These are phyloP conservation scores for Tetramorium bicarinatum DNA, from an alignment of 2,888 invertebrate species.

Conservation along the genomic window DNA sequence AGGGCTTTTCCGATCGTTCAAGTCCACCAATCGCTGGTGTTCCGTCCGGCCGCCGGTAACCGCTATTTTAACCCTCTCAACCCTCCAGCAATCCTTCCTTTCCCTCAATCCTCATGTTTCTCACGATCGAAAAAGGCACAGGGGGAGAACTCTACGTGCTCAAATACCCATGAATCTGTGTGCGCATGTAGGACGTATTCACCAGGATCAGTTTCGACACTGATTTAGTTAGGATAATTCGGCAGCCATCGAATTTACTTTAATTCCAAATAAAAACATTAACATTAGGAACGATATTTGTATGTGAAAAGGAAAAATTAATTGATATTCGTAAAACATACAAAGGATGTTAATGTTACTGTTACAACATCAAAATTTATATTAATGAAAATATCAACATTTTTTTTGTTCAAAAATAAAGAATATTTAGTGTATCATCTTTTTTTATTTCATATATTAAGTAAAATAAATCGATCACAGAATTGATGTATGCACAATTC, in stretches of 20 bases:
- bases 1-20: conserved; percentile 54
- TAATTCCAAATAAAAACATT: neutral
- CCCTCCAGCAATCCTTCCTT: neutral
- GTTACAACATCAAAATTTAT: neutral
- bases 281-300: neutral
- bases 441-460: neutral
- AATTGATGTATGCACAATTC: neutral
- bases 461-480: neutral
- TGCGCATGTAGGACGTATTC: neutral
- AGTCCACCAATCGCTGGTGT: conserved; percentile 59
- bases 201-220: neutral
- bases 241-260: neutral
- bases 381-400: neutral
- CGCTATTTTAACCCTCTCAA: conserved; percentile 57
- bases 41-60: conserved; percentile 42
- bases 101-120: conserved; percentile 44
- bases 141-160: conserved; percentile 13
- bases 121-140: conserved; percentile 40
- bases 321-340: neutral
- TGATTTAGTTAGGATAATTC: conserved; percentile 6
- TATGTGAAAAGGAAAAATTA: neutral
- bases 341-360: too few relatives aligned
- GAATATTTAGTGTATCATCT: neutral
- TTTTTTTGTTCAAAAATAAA: neutral
- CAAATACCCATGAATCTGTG: conserved; percentile 20